These are phyloP conservation scores for Agonopterix alstromeriana DNA, from an alignment of 2,888 invertebrate species.

Conservation along the genomic window DNA sequence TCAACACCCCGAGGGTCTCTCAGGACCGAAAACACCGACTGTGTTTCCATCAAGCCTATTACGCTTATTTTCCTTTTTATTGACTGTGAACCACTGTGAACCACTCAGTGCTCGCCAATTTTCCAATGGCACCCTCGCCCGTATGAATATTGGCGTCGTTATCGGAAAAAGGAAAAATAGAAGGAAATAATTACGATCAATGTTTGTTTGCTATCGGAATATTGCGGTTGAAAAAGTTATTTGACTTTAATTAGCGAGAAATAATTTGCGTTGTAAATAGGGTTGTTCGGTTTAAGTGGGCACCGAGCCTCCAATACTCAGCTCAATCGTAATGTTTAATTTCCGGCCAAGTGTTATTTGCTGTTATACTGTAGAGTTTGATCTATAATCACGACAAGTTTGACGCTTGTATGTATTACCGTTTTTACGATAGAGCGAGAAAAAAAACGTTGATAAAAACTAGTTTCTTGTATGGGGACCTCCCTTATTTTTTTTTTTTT, in stretches of 20 bases:
- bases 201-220: constrained; percentile 1
- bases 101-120: constrained; percentile 21
- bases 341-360: no score
- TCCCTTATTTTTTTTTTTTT: no score
- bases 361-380: no score
- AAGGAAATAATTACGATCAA: constrained; percentile 12
- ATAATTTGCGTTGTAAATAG: not conserved
- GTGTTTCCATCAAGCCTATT: constrained; percentile 39
- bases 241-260: not conserved
- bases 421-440: no score
- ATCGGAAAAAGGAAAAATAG: constrained; percentile 22
- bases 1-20: constrained; percentile 32
- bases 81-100: constrained; percentile 27
- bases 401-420: no score
- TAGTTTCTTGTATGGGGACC: no score
- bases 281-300: no score
- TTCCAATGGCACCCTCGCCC: constrained; percentile 24
- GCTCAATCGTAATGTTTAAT: no score
- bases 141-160: constrained; percentile 19
- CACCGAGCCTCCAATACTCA: no score
- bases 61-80: constrained; percentile 43
- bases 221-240: not conserved
- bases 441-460: no score
- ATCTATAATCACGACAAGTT: no score
- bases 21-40: constrained; percentile 32